A percentile compares a stretch with the other conserved stretches of the same genome.
phyloP scores from a whole-genome alignment of 2,888 invertebrate genomes.

The Andrena trimmerana region DNA sequence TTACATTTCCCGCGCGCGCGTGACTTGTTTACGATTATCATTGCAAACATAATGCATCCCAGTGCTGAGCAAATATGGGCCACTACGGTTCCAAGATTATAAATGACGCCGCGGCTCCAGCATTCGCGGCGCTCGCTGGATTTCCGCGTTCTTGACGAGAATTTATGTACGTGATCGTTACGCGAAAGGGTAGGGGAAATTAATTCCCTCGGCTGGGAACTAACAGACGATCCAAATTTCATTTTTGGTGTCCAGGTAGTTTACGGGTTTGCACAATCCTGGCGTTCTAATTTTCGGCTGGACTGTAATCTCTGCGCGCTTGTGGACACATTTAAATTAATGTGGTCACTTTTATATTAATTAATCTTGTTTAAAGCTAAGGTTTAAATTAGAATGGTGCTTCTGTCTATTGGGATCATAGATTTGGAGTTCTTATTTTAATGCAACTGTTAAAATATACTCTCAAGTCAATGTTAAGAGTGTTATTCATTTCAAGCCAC shows the following conservation, averaged over 20 bases:
- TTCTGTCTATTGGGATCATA: no score
- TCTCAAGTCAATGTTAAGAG: not conserved
- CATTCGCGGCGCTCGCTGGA: conserved; percentile 22
- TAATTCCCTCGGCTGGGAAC: conserved; percentile 4
- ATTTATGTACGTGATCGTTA: conserved; percentile 20
- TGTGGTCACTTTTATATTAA: no score
- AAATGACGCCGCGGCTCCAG: conserved; percentile 12
- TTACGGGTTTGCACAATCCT: no score
- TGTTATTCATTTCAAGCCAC: not conserved
- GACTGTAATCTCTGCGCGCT: no score
- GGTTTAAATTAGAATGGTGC: no score
- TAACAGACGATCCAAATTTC: no score
- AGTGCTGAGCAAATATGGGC: conserved; percentile 14
- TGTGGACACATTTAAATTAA: no score
- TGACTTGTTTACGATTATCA: conserved; percentile 60
- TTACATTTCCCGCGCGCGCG: conserved; percentile 37
- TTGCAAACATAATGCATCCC: conserved; percentile 30
- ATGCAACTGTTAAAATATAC: not conserved
- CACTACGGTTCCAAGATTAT: conserved; percentile 22
- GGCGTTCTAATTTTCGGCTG: no score
- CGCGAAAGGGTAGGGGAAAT: conserved; percentile 12
- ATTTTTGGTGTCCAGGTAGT: no score
- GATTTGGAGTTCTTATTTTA: no score
- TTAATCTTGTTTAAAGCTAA: no score
- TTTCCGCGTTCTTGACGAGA: conserved; percentile 29